Evolutionary conservation across 2,797 vertebrate genomes (phyloP), one percentile per base, ranked within the genome.

Genomic region (Babyrousa celebensis): DNA sequence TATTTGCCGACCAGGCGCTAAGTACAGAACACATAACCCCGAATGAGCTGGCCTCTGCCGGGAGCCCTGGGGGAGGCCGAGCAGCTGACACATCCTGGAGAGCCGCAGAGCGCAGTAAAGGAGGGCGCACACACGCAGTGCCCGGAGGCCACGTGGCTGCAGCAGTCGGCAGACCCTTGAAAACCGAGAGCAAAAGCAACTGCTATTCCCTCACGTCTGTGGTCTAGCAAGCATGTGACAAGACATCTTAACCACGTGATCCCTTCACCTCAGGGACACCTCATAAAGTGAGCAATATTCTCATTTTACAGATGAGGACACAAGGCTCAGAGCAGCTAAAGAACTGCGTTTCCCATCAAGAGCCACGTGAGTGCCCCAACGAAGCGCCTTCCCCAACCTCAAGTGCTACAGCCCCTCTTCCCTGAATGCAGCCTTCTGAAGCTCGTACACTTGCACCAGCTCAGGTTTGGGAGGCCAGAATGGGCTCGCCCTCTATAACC

Each of bases 21-120:
- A 12, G 7, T 1, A 43, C 29, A 48, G 27, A 63, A n/a, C 62
- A 14, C 0, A 5, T 3, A 2, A 12, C 54, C 23, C 6, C 0
- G 17, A 82, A 17, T 1, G 18, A 27, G 54, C 27, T 0, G 36
- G 11, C 10, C 18, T 78, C 27, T 85, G 80, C 25, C 21, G 1
- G 4, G 54, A 52, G 43, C 60, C 16, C 6, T 7, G 32, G 74
- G 20, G 67, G n/a, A n/a, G 32, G 6, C 36, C 10, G 29, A 25
- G 25, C 0, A 11, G 0, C 10, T 8, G 11, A 11, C 11, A 27
- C 0, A 3, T 0, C 40, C 21, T 11, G n/a, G 20, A 2, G 1
- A 0, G 5, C 2, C 10, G 32, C 5, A 0, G n/a, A 72, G 80
- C 1, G 14, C 8, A 15, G 0, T 16, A 15, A 29, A n/a, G n/a